Percentiles rank a stretch among this genome's conserved stretches.
Conservation (phyloP, 2,888 invertebrate species). For the Pollenia labialis region DNA sequence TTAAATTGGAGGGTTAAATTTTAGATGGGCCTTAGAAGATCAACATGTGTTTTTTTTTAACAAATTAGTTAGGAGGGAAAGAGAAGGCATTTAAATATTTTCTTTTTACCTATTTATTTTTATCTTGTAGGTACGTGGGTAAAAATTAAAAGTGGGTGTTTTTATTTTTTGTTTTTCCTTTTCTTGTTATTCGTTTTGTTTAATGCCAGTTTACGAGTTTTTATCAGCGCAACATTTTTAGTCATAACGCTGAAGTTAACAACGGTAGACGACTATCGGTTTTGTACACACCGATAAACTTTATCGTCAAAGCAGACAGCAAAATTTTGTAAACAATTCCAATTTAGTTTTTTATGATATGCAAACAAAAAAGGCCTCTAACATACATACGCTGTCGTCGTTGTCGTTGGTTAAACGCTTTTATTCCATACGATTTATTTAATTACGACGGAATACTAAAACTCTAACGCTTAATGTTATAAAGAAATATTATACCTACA, state of each 20-base stretch:
- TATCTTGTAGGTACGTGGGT: not conserved
- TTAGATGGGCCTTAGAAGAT: slow-evolving; percentile 2
- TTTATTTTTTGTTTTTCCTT: slow-evolving; percentile 37
- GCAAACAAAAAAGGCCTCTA: slow-evolving; percentile 58
- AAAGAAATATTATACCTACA: not conserved
- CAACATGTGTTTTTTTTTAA: not conserved
- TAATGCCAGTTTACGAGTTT: slow-evolving; percentile 63
- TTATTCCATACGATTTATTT: slow-evolving; percentile 48
- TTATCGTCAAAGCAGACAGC: slow-evolving; percentile 10
- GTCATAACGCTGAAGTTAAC: slow-evolving; percentile 73
- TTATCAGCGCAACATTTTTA: slow-evolving; percentile 63
- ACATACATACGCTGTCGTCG: slow-evolving; percentile 6
- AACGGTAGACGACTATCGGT: slow-evolving; percentile 75
- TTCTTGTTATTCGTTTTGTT: slow-evolving; percentile 45
- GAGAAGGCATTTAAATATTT: not conserved
- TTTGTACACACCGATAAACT: slow-evolving; percentile 49
- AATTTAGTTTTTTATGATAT: slow-evolving; percentile 72
- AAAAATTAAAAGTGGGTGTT: slow-evolving; percentile 39
- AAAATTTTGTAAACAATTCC: slow-evolving; percentile 38
- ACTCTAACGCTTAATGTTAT: slow-evolving; percentile 26
- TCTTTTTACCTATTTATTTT: slow-evolving; percentile 46
- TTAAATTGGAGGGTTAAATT: slow-evolving; percentile 76
- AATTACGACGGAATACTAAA: slow-evolving; percentile 45
- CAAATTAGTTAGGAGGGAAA: slow-evolving; percentile 20
- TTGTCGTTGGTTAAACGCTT: slow-evolving; percentile 43